phyloP scores from a whole-genome alignment of 1,140 invertebrate species.

The Drosophila guanche region DNA sequence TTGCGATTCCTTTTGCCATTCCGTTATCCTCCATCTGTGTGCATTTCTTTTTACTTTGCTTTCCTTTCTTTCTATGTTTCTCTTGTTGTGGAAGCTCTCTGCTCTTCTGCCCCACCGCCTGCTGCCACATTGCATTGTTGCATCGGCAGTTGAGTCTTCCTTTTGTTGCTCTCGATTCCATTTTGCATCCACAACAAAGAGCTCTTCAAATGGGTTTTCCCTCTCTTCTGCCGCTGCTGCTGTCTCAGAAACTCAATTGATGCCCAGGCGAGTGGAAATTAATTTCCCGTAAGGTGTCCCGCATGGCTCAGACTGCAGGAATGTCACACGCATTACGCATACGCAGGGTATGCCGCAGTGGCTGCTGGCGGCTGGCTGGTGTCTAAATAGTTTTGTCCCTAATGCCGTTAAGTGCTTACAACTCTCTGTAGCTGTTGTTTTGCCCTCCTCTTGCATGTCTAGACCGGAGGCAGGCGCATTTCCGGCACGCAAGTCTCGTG shows the following conservation, averaged over 20 bases:
- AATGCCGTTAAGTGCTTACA: conserved; percentile 44
- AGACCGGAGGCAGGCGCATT: conserved; percentile 67
- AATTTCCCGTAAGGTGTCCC: conserved; percentile 34
- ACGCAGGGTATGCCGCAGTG: conserved; percentile 14
- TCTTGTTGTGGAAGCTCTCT: conserved; percentile 19
- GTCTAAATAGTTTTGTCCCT: conserved; percentile 15
- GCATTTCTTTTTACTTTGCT: background rate
- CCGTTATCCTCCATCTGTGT: conserved; percentile 9
- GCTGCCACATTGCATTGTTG: conserved; percentile 4
- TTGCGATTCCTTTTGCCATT: conserved; percentile 22
- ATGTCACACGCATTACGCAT: conserved; percentile 19
- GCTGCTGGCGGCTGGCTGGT: too few relatives aligned
- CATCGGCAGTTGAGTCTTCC: conserved; percentile 29
- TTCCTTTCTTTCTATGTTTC: conserved; percentile 10
- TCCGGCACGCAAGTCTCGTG: conserved; percentile 59
- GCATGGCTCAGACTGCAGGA: conserved; percentile 9
- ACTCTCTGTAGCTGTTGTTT: conserved; percentile 27
- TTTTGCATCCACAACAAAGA: conserved; percentile 43
- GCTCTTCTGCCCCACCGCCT: conserved; percentile 18
- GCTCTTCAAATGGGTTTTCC: conserved; percentile 30
- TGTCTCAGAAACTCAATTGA: conserved; percentile 34
- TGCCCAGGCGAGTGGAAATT: conserved; percentile 42
- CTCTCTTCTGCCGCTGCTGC: conserved; percentile 1
- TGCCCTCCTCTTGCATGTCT: conserved; percentile 40
- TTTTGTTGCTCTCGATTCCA: conserved; percentile 48